Conservation (phyloP, 2,113 vertebrate genomes). For the Delphinus delphis region DNA sequence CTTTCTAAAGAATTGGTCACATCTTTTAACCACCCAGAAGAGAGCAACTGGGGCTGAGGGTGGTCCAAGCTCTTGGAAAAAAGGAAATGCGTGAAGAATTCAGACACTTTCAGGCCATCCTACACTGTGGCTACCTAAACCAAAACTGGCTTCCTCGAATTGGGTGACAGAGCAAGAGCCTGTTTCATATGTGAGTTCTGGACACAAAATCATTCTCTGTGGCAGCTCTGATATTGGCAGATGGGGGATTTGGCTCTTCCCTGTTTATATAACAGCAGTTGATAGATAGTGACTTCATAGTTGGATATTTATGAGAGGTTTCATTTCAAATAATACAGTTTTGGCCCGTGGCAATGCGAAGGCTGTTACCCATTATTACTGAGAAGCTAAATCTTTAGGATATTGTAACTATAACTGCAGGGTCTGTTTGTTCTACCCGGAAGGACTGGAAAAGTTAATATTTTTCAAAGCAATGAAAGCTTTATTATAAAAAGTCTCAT, state of each 20-base stretch:
- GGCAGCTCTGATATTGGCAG: constrained; percentile 72
- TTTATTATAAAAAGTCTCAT: constrained; percentile 82
- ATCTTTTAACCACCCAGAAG: not conserved
- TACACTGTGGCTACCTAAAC: not conserved
- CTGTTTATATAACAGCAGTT: constrained; percentile 83
- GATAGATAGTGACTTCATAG: constrained; percentile 83
- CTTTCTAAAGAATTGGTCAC: not conserved
- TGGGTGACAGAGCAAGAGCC: constrained; percentile 40
- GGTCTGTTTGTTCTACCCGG: constrained; percentile 68
- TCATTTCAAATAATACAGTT: constrained; percentile 86
- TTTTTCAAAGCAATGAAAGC: constrained; percentile 81
- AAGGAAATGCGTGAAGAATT: not conserved
- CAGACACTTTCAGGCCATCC: not conserved
- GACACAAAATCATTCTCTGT: constrained; percentile 71
- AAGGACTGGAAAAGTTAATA: constrained; percentile 80
- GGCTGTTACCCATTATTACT: constrained; percentile 82
- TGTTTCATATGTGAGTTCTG: constrained; percentile 63
- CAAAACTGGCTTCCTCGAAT: constrained; percentile 42
- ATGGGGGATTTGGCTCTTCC: constrained; percentile 76
- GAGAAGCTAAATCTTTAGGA: constrained; percentile 83
- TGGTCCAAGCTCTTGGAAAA: not conserved
- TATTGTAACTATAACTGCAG: constrained; percentile 82
- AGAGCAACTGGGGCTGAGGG: not conserved
- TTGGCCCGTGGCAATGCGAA: constrained; percentile 78
- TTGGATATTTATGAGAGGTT: constrained; percentile 87